phyloP scores from a whole-genome alignment of 2,797 vertebrate species.

The Sebastes minor region DNA sequence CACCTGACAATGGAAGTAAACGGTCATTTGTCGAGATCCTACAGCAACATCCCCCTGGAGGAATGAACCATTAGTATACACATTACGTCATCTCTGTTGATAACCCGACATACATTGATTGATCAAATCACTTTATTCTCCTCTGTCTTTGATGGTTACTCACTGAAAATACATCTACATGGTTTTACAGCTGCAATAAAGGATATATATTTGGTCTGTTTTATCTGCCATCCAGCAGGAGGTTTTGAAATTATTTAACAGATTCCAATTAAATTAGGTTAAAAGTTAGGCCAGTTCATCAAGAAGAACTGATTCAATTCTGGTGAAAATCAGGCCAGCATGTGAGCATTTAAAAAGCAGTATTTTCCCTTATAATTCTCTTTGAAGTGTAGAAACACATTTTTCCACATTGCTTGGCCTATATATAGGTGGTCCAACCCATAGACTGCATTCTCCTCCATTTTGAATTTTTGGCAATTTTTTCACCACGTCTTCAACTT shows the following conservation, averaged over 20 bases:
- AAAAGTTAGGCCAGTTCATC: not conserved
- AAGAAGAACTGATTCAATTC: not conserved
- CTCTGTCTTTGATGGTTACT: not conserved
- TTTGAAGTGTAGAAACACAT: not conserved
- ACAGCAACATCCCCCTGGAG: slow-evolving; percentile 28
- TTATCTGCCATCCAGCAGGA: not conserved
- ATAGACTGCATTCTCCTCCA: not conserved
- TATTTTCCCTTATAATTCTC: not conserved
- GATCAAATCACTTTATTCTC: slow-evolving; percentile 52
- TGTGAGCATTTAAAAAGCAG: not conserved
- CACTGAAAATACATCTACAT: not conserved
- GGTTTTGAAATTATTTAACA: not conserved
- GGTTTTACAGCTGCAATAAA: not conserved
- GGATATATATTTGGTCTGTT: not conserved
- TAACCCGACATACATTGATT: slow-evolving; percentile 70
- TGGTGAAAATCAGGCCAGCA: not conserved
- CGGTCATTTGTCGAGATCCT: slow-evolving; percentile 9
- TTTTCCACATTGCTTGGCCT: not conserved
- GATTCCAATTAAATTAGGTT: not conserved
- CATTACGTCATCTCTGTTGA: slow-evolving; percentile 82
- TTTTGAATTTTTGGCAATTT: not conserved
- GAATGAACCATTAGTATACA: slow-evolving; percentile 60
- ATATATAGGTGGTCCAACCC: not conserved
- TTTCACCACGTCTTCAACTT: not conserved
- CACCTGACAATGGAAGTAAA: slow-evolving; percentile 62